Evolutionary conservation across 2,888 invertebrate genomes (phyloP).

Genomic region (Leucania comma): DNA sequence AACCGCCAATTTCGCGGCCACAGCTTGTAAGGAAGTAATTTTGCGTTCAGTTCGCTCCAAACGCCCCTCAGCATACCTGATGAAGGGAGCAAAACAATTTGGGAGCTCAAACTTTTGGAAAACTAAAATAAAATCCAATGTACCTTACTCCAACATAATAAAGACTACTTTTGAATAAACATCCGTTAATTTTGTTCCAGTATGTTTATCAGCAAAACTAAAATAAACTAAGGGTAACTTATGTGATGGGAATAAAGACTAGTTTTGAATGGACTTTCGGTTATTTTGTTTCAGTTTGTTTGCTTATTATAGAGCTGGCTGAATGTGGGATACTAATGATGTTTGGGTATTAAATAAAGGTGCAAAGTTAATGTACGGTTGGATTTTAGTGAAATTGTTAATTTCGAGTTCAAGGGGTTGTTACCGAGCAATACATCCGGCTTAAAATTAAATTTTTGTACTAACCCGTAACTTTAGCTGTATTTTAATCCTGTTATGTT

Average conservation of each 20-base stretch:
- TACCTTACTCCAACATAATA: conserved; percentile 43
- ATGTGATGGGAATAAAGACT: conserved; percentile 40
- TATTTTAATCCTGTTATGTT: not conserved
- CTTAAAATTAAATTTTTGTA: not conserved
- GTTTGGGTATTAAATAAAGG: conserved; percentile 41
- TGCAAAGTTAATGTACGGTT: conserved; percentile 35
- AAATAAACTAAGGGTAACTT: conserved; percentile 48
- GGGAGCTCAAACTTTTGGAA: conserved; percentile 54
- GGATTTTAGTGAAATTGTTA: conserved; percentile 25
- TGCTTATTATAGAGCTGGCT: conserved; percentile 41
- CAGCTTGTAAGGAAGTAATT: conserved; percentile 68
- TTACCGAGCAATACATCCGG: not conserved
- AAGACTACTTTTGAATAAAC: conserved; percentile 48
- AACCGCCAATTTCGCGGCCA: conserved; percentile 49
- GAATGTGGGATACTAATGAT: conserved; percentile 52
- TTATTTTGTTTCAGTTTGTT: conserved; percentile 50
- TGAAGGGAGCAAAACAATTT: conserved; percentile 75
- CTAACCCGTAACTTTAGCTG: too few relatives aligned
- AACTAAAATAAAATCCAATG: conserved; percentile 59
- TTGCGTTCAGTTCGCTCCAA: conserved; percentile 61
- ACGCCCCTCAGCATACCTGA: conserved; percentile 72
- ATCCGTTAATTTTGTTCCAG: conserved; percentile 37
- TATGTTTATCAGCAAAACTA: conserved; percentile 50
- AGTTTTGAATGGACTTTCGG: conserved; percentile 46
- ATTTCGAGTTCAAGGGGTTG: not conserved